These are phyloP conservation scores for Lutjanus erythropterus DNA, from an alignment of 2,113 vertebrate species.

Conservation along the genomic window DNA sequence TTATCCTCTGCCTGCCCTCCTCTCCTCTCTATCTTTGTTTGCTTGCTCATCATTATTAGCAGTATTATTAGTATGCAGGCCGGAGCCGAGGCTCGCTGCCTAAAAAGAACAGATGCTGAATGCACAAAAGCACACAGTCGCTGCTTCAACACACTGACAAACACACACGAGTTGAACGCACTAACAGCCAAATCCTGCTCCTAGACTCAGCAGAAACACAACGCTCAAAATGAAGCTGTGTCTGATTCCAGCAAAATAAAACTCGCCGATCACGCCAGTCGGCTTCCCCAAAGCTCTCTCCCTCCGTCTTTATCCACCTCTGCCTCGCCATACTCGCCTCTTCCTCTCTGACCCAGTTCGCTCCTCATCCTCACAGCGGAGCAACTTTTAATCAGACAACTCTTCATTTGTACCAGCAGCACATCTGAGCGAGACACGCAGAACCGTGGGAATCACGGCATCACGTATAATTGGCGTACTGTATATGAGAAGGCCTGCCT, in stretches of 20 bases:
- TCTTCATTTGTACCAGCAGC: slow-evolving; percentile 21
- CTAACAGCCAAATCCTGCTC: background rate
- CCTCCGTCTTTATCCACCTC: background rate
- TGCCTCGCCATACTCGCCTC: background rate
- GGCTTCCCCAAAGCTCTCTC: background rate
- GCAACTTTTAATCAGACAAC: slow-evolving; percentile 37
- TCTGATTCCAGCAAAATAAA: background rate
- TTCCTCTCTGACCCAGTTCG: slow-evolving; percentile 44
- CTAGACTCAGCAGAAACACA: background rate
- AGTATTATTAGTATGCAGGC: slow-evolving; percentile 42
- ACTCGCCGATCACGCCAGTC: background rate
- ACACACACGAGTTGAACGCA: background rate
- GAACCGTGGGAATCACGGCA: background rate
- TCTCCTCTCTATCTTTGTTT: background rate
- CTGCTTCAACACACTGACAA: background rate
- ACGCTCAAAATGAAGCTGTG: background rate
- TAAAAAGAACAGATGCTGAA: slow-evolving; percentile 51
- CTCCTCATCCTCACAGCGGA: slow-evolving; percentile 19
- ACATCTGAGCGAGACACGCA: background rate
- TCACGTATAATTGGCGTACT: background rate
- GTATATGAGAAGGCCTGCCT: background rate
- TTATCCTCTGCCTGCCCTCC: background rate
- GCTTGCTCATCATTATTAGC: slow-evolving; percentile 29
- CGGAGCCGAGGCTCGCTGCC: background rate
- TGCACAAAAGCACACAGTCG: slow-evolving; percentile 15